A percentile compares a stretch with the other conserved stretches of the same genome.
Evolutionary conservation across 2,113 vertebrate species (phyloP).

Genomic region (Crypturellus undulatus): DNA sequence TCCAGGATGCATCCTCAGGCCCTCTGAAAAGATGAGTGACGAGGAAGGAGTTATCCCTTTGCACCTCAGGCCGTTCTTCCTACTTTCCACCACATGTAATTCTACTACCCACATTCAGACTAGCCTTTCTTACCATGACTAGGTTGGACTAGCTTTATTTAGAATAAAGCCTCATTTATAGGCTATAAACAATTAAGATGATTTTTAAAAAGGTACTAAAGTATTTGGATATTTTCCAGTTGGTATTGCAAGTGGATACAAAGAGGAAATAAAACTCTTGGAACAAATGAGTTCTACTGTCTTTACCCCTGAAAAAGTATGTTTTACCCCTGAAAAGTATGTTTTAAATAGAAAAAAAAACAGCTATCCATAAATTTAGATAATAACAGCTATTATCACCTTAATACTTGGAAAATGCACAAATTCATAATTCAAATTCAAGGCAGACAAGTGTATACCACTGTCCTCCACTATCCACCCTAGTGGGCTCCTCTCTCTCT

Average conservation of each 20-base stretch:
- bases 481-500: fast-evolving
- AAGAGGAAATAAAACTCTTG: fast-evolving
- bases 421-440: background rate
- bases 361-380: too few relatives aligned
- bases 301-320: too few relatives aligned
- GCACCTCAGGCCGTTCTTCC: background rate
- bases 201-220: background rate
- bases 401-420: background rate
- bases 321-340: background rate
- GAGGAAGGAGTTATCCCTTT: background rate
- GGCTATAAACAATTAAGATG: too few relatives aligned
- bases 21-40: constrained; percentile 10
- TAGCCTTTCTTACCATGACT: background rate
- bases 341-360: background rate
- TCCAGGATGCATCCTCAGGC: constrained; percentile 32
- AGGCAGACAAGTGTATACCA: background rate
- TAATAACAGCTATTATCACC: too few relatives aligned
- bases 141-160: background rate
- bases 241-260: background rate
- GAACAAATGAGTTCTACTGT: fast-evolving
- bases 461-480: too few relatives aligned
- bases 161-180: too few relatives aligned
- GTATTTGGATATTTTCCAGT: background rate
- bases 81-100: background rate
- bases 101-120: background rate